Evolutionary conservation across 2,888 invertebrate species (phyloP), one percentile per base, ranked within the genome.

Genomic region (Hyppa rectilinea): DNA sequence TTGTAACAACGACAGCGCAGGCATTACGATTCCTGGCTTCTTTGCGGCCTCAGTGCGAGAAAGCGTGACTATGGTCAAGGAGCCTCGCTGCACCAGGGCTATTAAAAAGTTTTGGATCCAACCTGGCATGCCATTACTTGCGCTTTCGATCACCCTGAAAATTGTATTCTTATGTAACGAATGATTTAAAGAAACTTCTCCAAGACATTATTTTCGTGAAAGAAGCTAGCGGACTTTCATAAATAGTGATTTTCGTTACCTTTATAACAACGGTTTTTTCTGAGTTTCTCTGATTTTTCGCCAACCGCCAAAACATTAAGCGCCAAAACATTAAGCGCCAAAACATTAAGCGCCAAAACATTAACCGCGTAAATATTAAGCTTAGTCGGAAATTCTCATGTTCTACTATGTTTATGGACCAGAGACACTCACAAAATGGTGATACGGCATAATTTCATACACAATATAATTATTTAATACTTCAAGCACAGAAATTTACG

Each of bases 41-140:
- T 88, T 87, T 6, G 88, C 52, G 0, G 92, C 93, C 34, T 92
- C 90, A 2, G 75, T 80, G 4, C 90, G 86, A 2, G 90, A 88
- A 12, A 96, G 87, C 17, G 93, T 93, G 50, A 92, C 87, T 29
- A 96, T 94, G 0, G 91, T 86, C 29, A 97, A 80, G 1, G 94
- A 95, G 20, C 96, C 95, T 0, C 96, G 94, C 87, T 97, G 97
- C 2, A 96, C 87, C 10, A 97, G 90, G 60, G 96, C 97, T 52
- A 97, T 93, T 36, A 97, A 89, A 82, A 96, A 97, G 87, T 96
- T 97, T 87, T 97, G 97, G 67, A 97, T 96, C 97, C 97, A 97
- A 2, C 97, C 97, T 0, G 97, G 97, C 89, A 96, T 96, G 0
- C 97, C 97, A 34, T 93, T 93, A 85, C 97, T 97, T 73, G 96